Conservation (phyloP, 1,140 invertebrate species). For the Zophobas morio region DNA sequence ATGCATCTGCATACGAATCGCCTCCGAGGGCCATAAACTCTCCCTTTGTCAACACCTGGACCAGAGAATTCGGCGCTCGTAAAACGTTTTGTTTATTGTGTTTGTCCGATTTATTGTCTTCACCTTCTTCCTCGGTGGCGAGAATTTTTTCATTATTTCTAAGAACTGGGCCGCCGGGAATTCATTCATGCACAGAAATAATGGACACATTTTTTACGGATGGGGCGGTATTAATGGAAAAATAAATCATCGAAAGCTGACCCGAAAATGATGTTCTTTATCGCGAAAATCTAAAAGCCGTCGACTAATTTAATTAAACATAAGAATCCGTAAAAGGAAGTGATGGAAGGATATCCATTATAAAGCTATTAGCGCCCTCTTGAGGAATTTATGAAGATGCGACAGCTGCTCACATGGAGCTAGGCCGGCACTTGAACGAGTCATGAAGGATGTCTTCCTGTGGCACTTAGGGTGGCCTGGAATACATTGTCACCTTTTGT, state of each 20-base stretch:
- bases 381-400: constrained; percentile 48
- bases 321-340: constrained; percentile 40
- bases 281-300: neutral
- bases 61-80: constrained; percentile 47
- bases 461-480: constrained; percentile 53
- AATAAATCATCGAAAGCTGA: neutral
- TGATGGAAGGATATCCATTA: constrained; percentile 52
- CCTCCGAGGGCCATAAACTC: constrained; percentile 60
- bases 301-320: constrained; percentile 37
- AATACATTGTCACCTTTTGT: constrained; percentile 58
- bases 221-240: neutral
- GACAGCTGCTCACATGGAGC: constrained; percentile 49
- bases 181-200: constrained; percentile 46
- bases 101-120: constrained; percentile 62
- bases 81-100: constrained; percentile 63
- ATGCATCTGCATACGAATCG: constrained; percentile 61
- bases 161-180: constrained; percentile 34
- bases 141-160: constrained; percentile 52
- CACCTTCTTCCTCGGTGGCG: constrained; percentile 53
- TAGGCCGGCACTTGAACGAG: constrained; percentile 44
- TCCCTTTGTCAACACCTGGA: constrained; percentile 63
- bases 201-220: constrained; percentile 23
- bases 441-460: constrained; percentile 55
- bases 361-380: constrained; percentile 56
- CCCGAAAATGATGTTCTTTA: no score